Conservation (phyloP, 2,113 vertebrate genomes). For the Oreochromis niloticus region DNA sequence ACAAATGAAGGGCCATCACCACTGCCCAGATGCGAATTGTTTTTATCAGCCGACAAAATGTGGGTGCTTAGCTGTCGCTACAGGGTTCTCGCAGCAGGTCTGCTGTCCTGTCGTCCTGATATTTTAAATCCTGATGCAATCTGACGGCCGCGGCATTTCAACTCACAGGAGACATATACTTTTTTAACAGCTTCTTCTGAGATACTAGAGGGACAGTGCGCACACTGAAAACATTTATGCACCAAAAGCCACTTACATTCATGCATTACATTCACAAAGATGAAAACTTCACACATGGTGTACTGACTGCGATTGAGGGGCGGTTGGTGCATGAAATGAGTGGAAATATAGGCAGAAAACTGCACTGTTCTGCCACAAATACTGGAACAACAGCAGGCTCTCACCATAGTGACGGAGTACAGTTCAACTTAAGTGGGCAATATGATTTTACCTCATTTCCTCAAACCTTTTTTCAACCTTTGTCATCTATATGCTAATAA, state of each 20-base stretch:
- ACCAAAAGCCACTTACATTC: background rate
- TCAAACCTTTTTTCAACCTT: background rate
- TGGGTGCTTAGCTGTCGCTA: constrained; percentile 8
- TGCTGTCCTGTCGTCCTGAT: background rate
- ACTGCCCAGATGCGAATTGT: background rate
- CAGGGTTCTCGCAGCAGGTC: background rate
- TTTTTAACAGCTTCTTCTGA: background rate
- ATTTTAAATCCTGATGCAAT: constrained; percentile 35
- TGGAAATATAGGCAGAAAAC: background rate
- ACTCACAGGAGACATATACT: background rate
- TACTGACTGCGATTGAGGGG: background rate
- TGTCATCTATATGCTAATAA: background rate
- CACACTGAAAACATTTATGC: background rate
- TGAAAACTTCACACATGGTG: background rate
- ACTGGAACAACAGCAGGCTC: background rate
- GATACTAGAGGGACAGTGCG: background rate
- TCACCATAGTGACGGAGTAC: background rate
- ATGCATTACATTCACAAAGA: constrained; percentile 9
- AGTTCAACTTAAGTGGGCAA: background rate
- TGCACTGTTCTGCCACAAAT: background rate
- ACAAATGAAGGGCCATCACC: constrained; percentile 21
- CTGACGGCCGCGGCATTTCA: constrained; percentile 2
- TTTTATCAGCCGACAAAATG: constrained; percentile 23
- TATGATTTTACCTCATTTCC: background rate
- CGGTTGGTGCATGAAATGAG: background rate